Base-by-base conservation (phyloP, 1,140 invertebrate species). In the Drosophila fuyamai region DNA sequence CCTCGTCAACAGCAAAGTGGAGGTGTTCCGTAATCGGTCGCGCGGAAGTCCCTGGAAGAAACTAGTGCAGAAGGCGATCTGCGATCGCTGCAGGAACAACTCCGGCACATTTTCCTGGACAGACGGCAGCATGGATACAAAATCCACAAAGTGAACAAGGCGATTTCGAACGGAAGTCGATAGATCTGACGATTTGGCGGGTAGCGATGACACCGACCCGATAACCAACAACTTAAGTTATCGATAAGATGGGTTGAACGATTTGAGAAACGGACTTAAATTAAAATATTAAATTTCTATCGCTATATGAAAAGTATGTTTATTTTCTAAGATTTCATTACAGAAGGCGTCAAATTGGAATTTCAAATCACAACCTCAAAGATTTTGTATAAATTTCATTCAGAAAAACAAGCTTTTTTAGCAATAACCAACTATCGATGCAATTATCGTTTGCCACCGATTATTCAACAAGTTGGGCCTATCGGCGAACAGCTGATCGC, bases 381-480 rank as follows among this genome's bases (percentile, higher is more conserved):
- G 1, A 9, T 36, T 10, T 14, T 1, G 14, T 2, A 0, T 8
- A 2, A 1, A 16, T 23, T 57, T 62, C 1, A 32, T 16, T 63
- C 38, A 63, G 53, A 53, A 68, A 46, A 35, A 0, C 10, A 1
- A 3, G 5, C 1, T 8, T 27, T 38, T 4, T n/a, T 0, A 32
- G 1, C 5, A 47, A 38, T 10, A 27, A 9, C 0, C 2, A 4
- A 10, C 4, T 18, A 36, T 18, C 13, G 1, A 12, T 27, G 9
- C 12, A 55, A 12, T 27, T 27, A 40, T 53, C 65, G 48, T 29
- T 18, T 23, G 14, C 9, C 40, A 8, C 73, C 48, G 73, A 76
- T 76, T 67, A 59, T 75, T 76, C 73, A 77, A 77, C 75, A 77
- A 77, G 75, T 77, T 56, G 74, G 38, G 63, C 7, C 62, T 61